Evolutionary conservation across 2,797 vertebrate genomes (phyloP).

Genomic region (Megalops cyprinoides): DNA sequence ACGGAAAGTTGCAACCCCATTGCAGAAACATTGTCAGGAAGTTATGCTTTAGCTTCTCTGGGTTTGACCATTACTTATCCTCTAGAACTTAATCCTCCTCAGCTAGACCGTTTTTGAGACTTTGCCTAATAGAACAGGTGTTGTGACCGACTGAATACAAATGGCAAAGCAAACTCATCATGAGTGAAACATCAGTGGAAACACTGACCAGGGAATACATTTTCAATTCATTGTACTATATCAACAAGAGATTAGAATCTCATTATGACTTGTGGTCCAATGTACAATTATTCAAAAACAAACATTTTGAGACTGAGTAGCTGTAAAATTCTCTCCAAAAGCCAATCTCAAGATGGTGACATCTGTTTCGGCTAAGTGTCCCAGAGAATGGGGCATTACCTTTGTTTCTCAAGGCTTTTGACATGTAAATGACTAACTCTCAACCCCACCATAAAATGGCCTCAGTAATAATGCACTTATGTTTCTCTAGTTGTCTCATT

Average conservation of each 20-base stretch:
- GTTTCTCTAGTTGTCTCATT: constrained; percentile 47
- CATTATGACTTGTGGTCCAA: too few species aligned
- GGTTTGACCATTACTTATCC: not conserved
- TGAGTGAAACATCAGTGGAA: not conserved
- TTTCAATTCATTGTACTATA: not conserved
- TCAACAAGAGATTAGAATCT: too few species aligned
- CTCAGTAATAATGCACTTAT: constrained; percentile 56
- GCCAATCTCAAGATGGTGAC: constrained; percentile 46
- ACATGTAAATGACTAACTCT: constrained; percentile 70
- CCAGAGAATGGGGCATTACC: constrained; percentile 60
- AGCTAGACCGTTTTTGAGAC: not conserved
- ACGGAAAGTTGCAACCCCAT: not conserved
- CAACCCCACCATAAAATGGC: constrained; percentile 59
- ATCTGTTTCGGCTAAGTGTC: constrained; percentile 59
- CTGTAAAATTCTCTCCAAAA: too few species aligned
- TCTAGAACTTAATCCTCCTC: not conserved
- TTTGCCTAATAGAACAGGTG: constrained; percentile 1
- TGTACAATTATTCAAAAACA: too few species aligned
- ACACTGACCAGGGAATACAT: constrained; percentile 3
- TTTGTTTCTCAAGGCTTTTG: constrained; percentile 58
- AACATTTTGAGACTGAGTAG: too few species aligned
- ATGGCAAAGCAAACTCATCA: constrained; percentile 6
- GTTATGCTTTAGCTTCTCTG: not conserved
- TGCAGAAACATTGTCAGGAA: not conserved
- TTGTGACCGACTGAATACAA: not conserved